Evolutionary conservation across 1,140 invertebrate genomes (phyloP).

Genomic region (Danaus plexippus): DNA sequence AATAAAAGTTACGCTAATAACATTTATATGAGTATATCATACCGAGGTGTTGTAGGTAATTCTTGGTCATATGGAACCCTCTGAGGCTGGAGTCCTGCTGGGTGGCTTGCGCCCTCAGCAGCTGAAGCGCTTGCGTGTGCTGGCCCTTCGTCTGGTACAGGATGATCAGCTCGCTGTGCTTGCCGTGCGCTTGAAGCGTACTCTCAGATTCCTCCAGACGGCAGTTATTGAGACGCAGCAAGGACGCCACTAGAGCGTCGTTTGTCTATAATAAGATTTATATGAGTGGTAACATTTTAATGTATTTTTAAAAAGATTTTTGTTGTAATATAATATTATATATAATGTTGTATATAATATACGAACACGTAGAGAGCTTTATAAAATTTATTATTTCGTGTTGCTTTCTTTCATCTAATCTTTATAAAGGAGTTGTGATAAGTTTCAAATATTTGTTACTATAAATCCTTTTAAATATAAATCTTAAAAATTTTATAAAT

Average conservation of each 20-base stretch:
- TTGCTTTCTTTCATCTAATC: too few relatives aligned
- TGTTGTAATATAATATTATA: too few relatives aligned
- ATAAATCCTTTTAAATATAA: too few relatives aligned
- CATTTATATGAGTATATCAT: constrained; percentile 24
- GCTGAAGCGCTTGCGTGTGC: constrained; percentile 92
- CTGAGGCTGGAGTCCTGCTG: constrained; percentile 83
- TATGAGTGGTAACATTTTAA: too few relatives aligned
- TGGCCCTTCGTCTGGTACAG: constrained; percentile 95
- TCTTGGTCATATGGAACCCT: constrained; percentile 87
- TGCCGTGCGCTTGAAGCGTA: constrained; percentile 88
- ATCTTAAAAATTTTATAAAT: constrained; percentile 1
- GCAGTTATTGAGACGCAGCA: constrained; percentile 95
- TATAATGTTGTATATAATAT: too few relatives aligned
- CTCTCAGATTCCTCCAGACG: constrained; percentile 95
- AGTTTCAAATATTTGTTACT: too few relatives aligned
- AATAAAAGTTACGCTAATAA: too few relatives aligned
- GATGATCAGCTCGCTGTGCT: constrained; percentile 95
- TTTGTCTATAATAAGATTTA: constrained; percentile 80
- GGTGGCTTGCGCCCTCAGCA: constrained; percentile 86
- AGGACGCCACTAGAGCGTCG: constrained; percentile 91
- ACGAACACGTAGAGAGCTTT: too few relatives aligned
- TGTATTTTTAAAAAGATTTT: too few relatives aligned
- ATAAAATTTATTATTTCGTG: too few relatives aligned
- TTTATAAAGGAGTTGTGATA: too few relatives aligned
- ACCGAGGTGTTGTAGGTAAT: constrained; percentile 94